Base-by-base conservation (phyloP, 2,797 vertebrate species). In the Platyrinchus mystaceus region DNA sequence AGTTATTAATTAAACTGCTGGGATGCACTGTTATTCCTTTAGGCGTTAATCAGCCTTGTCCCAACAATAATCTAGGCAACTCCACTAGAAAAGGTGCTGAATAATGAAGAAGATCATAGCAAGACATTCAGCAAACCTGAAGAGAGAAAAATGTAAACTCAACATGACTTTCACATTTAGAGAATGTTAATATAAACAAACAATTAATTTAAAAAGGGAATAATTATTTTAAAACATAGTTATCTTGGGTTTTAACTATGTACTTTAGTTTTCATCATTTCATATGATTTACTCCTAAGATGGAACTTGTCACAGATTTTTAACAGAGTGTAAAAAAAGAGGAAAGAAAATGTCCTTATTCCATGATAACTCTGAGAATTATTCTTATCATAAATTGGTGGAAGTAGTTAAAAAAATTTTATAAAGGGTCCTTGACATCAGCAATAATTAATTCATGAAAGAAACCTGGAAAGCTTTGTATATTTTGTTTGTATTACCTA, bases 21-120 rank as follows among this genome's bases (percentile, higher is more conserved):
- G 19, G 36, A 89, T 77, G 34, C 22, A 76, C 47, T 67, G 26
- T 77, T 92, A 43, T 46, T 93, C 46, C 77, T 88, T 94, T 32
- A 60, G 37, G 37, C 37, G 83, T 93, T 95, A 86, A 89, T 91
- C 59, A 77, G 16, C 37, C 44, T 81, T 89, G n/a, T 92, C 41
- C 52, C 66, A 67, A 50, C 27, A 92, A 78, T 77, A 87, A 89
- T 47, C 46, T 36, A 30, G 44, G 74, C 46, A 82, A 59, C 18
- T 89, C 46, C 32, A 63, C 47, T 77, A 67, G 60, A 86, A 86
- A 93, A 85, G 22, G 11, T 92, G n/a, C 60, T 67, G 34, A 86
- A 58, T 53, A 86, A 73, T 74, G 39, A 77, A 89, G 52, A 73
- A 37, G 5, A 53, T 39, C 32, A 37, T 49, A 82, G 12, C n/a